phyloP scores from a whole-genome alignment of 2,113 vertebrate species.

The Percopsis transmontana region DNA sequence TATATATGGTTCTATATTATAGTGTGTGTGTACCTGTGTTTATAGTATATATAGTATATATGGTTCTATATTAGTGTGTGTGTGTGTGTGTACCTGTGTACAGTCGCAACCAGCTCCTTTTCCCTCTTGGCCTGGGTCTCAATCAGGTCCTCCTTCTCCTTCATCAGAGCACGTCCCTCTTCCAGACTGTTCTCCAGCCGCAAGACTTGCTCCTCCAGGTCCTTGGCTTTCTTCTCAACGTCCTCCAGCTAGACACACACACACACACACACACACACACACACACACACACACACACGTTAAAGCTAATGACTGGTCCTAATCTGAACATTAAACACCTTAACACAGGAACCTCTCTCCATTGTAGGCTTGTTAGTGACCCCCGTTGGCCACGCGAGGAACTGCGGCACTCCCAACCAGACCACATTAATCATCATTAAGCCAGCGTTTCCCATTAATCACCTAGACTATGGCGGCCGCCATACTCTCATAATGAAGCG shows the following conservation, averaged over 20 bases:
- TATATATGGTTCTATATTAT: no score
- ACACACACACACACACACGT: conserved; percentile 1
- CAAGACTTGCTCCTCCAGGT: conserved; percentile 77
- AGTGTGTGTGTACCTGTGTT: no score
- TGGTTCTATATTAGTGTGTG: no score
- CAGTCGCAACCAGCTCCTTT: conserved; percentile 86
- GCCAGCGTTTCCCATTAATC: no score
- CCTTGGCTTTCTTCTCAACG: conserved; percentile 82
- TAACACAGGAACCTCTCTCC: no score
- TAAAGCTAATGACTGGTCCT: not conserved
- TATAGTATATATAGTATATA: no score
- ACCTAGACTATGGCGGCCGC: no score
- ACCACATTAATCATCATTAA: no score
- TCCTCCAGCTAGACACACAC: conserved; percentile 81
- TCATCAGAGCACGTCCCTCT: conserved; percentile 75
- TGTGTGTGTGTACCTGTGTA: conserved; percentile 83
- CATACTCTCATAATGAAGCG: no score
- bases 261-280: conserved; percentile 8
- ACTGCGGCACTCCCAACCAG: not conserved
- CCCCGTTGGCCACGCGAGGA: conserved; percentile 20
- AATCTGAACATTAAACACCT: not conserved
- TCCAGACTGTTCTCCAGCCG: conserved; percentile 80
- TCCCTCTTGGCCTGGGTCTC: conserved; percentile 86
- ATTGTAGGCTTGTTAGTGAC: conserved; percentile 22
- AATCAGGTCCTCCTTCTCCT: conserved; percentile 85